Evolutionary conservation across 2,888 invertebrate genomes (phyloP).

Genomic region (Eristalinus aeneus): DNA sequence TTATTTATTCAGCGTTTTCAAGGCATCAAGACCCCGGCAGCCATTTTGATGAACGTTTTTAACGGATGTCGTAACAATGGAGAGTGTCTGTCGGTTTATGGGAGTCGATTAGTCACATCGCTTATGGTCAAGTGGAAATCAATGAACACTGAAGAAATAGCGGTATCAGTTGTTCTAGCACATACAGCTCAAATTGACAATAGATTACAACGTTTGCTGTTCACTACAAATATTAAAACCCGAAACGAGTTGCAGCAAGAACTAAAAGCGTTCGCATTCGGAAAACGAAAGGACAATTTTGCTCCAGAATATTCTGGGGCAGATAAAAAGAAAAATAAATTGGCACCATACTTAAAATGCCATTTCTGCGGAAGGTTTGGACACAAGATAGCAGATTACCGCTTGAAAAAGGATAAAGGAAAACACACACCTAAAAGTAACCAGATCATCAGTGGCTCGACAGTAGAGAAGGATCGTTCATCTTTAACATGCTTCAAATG

Average conservation of each 20-base stretch:
- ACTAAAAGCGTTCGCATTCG: conserved; percentile 38
- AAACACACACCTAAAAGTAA: no score
- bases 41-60: conserved; percentile 29
- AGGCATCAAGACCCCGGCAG: conserved; percentile 37
- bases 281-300: conserved; percentile 35
- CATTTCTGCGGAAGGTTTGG: no score
- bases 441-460: no score
- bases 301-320: conserved; percentile 1
- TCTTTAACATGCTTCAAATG: no score
- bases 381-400: no score
- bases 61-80: conserved; percentile 36
- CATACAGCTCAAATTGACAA: conserved; percentile 45
- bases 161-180: conserved; percentile 38
- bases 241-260: conserved; percentile 39
- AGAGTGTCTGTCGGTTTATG: conserved; percentile 43
- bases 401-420: no score
- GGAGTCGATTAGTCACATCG: no score
- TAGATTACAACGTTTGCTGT: conserved; percentile 29
- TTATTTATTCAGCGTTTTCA: conserved; percentile 34
- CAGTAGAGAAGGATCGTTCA: no score
- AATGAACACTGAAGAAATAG: conserved; percentile 47
- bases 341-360: no score
- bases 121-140: conserved; percentile 43
- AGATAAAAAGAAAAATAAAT: no score
- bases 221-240: no score